Conservation (phyloP, 2,888 invertebrate genomes). For the Nephrotoma flavescens region DNA sequence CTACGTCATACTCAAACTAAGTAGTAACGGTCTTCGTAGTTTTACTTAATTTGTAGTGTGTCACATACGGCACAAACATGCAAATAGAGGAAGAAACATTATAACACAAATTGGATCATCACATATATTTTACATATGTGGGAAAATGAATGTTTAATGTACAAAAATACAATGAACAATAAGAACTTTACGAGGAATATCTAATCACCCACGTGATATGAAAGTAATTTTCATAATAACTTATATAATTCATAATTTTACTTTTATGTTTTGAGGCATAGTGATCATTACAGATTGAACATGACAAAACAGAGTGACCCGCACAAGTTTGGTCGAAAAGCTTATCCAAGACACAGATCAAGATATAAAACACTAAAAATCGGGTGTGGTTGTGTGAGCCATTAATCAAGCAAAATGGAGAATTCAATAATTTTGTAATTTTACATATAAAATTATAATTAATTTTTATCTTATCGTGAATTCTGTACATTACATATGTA, state of each 20-base stretch:
- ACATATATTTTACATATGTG: not conserved
- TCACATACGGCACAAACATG: not conserved
- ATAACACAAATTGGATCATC: not conserved
- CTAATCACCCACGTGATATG: not conserved
- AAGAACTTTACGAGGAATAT: not conserved
- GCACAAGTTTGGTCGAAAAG: not conserved
- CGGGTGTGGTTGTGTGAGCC: slow-evolving; percentile 4
- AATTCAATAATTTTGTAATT: not conserved
- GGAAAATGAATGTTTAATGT: not conserved
- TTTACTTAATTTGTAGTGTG: not conserved
- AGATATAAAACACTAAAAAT: not conserved
- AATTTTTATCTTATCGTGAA: not conserved
- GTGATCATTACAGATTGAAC: not conserved
- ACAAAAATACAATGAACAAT: not conserved
- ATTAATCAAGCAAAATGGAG: slow-evolving; percentile 1
- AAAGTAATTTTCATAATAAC: not conserved
- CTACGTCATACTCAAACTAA: not conserved
- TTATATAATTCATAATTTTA: not conserved
- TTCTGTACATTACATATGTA: not conserved
- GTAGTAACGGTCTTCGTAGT: not conserved
- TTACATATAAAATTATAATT: not conserved
- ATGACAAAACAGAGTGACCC: not conserved
- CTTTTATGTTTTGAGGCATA: not conserved
- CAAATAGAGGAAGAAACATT: not conserved
- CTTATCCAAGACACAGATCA: not conserved